Evolutionary conservation across 1,140 invertebrate genomes (phyloP).

Genomic region (Sycophaga agraensis): DNA sequence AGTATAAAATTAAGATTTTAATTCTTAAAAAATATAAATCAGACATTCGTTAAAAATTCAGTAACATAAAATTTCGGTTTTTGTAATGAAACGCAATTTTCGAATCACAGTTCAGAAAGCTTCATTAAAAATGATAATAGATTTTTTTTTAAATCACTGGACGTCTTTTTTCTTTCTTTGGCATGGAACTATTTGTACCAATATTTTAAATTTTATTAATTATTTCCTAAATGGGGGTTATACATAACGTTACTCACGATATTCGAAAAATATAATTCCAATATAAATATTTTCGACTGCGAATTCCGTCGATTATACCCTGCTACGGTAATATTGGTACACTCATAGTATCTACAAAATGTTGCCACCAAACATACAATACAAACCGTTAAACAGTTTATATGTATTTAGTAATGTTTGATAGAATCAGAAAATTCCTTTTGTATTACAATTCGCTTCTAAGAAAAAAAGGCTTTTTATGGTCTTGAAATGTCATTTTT

Average conservation of each 20-base stretch:
- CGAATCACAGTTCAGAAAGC: conserved; percentile 5
- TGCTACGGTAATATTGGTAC: conserved; percentile 26
- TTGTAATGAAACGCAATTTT: no score
- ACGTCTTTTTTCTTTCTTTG: conserved; percentile 10
- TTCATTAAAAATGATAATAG: background rate
- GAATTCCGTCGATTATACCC: conserved; percentile 24
- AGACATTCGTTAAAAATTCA: no score
- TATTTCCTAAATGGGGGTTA: conserved; percentile 3
- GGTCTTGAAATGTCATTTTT: background rate
- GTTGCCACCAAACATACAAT: background rate
- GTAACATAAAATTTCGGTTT: no score
- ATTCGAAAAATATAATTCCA: conserved; percentile 25
- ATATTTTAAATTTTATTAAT: conserved; percentile 7
- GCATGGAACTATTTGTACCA: conserved; percentile 17
- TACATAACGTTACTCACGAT: conserved; percentile 10
- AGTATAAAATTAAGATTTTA: no score
- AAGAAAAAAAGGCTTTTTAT: conserved; percentile 15
- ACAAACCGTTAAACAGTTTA: conserved; percentile 11
- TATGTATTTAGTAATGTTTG: conserved; percentile 7
- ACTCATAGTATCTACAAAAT: conserved; percentile 21
- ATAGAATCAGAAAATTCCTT: conserved; percentile 2
- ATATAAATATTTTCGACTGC: conserved; percentile 26
- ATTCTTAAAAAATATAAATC: no score
- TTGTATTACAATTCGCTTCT: background rate
- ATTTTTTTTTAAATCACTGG: conserved; percentile 7